Percentiles rank a stretch among this genome's conserved stretches.
These are phyloP conservation scores for Hipposideros larvatus DNA, from an alignment of 2,797 vertebrate genomes.

Conservation along the genomic window DNA sequence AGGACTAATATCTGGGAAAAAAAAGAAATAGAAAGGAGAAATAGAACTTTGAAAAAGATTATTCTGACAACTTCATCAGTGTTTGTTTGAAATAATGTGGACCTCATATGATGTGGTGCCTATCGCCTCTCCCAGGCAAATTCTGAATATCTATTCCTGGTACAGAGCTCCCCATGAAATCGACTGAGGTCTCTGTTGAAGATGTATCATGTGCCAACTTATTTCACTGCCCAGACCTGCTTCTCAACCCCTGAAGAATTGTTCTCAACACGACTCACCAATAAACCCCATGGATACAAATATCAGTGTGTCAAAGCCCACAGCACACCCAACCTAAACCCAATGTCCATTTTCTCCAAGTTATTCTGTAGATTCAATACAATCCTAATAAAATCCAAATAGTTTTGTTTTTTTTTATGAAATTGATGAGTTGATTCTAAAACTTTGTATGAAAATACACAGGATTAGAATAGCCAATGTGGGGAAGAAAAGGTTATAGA, in stretches of 20 bases:
- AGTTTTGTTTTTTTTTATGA: background rate
- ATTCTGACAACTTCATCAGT: background rate
- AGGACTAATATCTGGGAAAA: background rate
- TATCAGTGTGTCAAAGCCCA: background rate
- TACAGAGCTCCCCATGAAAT: background rate
- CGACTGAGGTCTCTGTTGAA: background rate
- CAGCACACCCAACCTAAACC: background rate
- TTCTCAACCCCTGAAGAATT: background rate
- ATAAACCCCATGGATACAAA: background rate
- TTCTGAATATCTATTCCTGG: background rate
- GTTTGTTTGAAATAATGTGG: background rate
- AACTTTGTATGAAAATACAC: background rate
- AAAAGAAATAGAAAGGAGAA: background rate
- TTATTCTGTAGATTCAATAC: background rate
- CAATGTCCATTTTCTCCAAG: background rate
- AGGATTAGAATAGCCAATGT: background rate
- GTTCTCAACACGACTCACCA: background rate
- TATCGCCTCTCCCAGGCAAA: background rate
- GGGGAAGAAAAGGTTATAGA: background rate
- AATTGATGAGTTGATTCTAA: background rate
- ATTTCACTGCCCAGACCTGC: background rate
- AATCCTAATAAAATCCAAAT: background rate
- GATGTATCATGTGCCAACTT: background rate
- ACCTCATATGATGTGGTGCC: accelerated
- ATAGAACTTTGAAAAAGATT: background rate